Percentiles rank a stretch among this genome's conserved stretches.
Conservation (phyloP, 1,140 invertebrate species). For the Drosophila pandora region DNA sequence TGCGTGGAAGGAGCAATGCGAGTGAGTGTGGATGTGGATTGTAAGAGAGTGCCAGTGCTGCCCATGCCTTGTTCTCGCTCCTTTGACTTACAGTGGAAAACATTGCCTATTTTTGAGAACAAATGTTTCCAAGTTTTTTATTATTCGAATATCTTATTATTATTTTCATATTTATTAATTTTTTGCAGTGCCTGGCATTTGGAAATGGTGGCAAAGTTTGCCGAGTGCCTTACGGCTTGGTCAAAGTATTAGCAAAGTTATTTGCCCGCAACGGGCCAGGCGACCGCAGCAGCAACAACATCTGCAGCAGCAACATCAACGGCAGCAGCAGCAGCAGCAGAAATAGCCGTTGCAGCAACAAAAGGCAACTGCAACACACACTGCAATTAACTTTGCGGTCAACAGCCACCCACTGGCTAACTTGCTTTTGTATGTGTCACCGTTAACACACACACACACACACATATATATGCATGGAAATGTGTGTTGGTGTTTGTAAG, state of each 20-base stretch:
- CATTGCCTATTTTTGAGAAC: background rate
- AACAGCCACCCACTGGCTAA: conserved; percentile 57
- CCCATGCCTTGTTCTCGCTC: too few relatives aligned
- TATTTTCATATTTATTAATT: too few relatives aligned
- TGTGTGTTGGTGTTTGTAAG: conserved; percentile 6
- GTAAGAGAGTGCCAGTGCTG: background rate
- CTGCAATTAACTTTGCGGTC: conserved; percentile 78
- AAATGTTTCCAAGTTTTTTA: background rate
- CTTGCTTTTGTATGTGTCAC: conserved; percentile 37
- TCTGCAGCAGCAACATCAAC: conserved; percentile 19
- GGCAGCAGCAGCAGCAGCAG: conserved; percentile 18
- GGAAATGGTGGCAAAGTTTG: conserved; percentile 52
- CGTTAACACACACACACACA: too few relatives aligned
- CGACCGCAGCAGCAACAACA: conserved; percentile 55
- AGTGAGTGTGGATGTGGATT: too few relatives aligned
- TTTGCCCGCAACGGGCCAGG: conserved; percentile 64
- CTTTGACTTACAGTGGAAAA: background rate
- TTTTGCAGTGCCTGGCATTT: conserved; percentile 11
- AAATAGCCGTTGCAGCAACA: conserved; percentile 8
- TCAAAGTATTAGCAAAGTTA: conserved; percentile 78
- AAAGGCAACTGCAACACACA: conserved; percentile 38
- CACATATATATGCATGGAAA: too few relatives aligned
- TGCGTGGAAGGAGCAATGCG: too few relatives aligned
- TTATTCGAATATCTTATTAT: background rate
- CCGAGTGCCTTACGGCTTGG: conserved; percentile 53